Conservation (phyloP, 2,888 invertebrate genomes). For the Acronicta aceris region DNA sequence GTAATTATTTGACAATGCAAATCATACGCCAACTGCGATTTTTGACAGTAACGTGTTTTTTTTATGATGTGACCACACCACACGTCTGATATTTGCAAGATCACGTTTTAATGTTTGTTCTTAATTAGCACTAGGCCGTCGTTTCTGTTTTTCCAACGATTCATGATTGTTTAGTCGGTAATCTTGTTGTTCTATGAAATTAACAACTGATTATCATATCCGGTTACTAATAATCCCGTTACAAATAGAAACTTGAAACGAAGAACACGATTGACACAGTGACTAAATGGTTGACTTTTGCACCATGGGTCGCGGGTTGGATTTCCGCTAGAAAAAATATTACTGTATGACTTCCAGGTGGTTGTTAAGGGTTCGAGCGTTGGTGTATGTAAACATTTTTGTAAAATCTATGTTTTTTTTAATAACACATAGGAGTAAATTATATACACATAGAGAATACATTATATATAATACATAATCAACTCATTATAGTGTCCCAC, state of each 20-base stretch:
- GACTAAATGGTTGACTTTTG: too few relatives aligned
- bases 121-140: conserved; percentile 44
- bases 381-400: too few relatives aligned
- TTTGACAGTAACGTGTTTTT: conserved; percentile 38
- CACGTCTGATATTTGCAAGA: conserved; percentile 20
- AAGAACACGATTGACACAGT: not conserved
- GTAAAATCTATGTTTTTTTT: too few relatives aligned
- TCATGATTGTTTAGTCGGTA: conserved; percentile 24
- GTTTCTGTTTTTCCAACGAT: conserved; percentile 2
- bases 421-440: too few relatives aligned
- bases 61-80: conserved; percentile 19
- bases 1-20: conserved; percentile 19
- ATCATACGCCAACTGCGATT: conserved; percentile 43
- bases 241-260: not conserved
- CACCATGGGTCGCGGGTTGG: too few relatives aligned
- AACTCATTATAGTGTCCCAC: too few relatives aligned
- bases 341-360: too few relatives aligned
- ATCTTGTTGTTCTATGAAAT: conserved; percentile 26
- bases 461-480: too few relatives aligned
- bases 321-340: too few relatives aligned
- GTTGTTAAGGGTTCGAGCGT: too few relatives aligned
- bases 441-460: too few relatives aligned
- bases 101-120: conserved; percentile 30
- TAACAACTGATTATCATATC: conserved; percentile 30
- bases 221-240: conserved; percentile 12